phyloP scores from a whole-genome alignment of 2,888 invertebrate species.

The Dolichomitus sp. region DNA sequence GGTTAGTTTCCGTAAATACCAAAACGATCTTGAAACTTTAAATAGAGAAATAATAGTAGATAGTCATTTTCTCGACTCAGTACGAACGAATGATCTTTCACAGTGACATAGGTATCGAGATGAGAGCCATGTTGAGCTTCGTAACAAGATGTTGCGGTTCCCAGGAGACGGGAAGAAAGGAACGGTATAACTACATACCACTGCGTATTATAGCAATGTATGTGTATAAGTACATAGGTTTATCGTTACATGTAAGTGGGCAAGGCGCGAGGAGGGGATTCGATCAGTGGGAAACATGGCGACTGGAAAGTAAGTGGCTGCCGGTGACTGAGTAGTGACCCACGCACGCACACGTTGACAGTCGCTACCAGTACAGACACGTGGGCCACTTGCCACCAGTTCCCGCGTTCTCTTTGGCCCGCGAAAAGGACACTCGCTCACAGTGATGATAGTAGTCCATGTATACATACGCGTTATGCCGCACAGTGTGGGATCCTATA shows the following conservation, averaged over 20 bases:
- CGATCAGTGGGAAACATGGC: conserved; percentile 74
- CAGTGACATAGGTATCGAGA: conserved; percentile 24
- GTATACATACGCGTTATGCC: background rate
- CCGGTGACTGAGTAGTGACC: conserved; percentile 76
- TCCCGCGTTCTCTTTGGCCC: conserved; percentile 33
- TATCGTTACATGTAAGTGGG: conserved; percentile 6
- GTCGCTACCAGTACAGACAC: conserved; percentile 42
- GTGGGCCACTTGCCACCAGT: background rate
- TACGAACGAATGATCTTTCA: background rate
- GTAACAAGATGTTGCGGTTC: conserved; percentile 20
- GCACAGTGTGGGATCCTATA: background rate
- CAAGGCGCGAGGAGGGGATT: conserved; percentile 60
- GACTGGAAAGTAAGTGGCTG: conserved; percentile 80
- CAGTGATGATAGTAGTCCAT: background rate
- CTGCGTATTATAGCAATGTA: background rate
- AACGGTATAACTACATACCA: conserved; percentile 18
- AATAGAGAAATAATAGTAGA: no score
- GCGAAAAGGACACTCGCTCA: conserved; percentile 18
- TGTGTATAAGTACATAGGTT: background rate
- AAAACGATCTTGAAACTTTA: no score
- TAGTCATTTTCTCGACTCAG: no score
- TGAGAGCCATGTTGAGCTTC: conserved; percentile 19
- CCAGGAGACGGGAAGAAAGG: conserved; percentile 36
- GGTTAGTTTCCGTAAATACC: no score
- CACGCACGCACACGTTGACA: conserved; percentile 71